Base-by-base conservation (phyloP, 2,797 vertebrate genomes). In the Intellagama lesueurii region DNA sequence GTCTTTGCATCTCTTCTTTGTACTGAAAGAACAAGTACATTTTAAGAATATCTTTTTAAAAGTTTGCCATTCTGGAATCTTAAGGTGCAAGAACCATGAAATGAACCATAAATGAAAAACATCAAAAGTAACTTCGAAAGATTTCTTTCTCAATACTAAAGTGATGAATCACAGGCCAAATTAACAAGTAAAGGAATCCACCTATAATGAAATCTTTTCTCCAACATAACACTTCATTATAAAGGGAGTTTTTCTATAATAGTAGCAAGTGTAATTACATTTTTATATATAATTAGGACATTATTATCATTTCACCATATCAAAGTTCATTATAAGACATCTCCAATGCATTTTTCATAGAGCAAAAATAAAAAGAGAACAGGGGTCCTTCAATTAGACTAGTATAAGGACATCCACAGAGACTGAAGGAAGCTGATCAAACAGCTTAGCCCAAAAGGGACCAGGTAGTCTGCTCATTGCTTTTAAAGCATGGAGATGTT, bases 231-330 rank as follows among this genome's bases (percentile, higher is more conserved):
- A 96, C 97, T 97, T 97, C 97, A 97, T 97, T 97, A 97, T 97
- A 97, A 97, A 97, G 95, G 96, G 96, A 97, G 95, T 97, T 97
- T 97, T 97, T 95, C 96, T 96, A 96, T 97, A 97, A 97, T 97
- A 97, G 97, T 96, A 97, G 97, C 97, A 97, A 97, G 96, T 97
- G 97, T 97, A 97, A 97, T 97, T 97, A 97, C 97, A 97, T 96
- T 97, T 97, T 97, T 97, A 97, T 97, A 97, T 97, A 97, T 97
- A 97, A 97, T 97, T 97, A 97, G 97, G 96, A 97, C 97, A 97
- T 97, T 97, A 97, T 97, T 97, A 97, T 97, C 97, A 97, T 97
- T 97, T 97, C 97, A 95, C 95, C 96, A 96, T 97, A 97, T 97
- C 97, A 97, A 97, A 97, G 97, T 97, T 98, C 97, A 97, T 97